Base-by-base conservation (phyloP, 2,113 vertebrate genomes). In the Zingel zingel region DNA sequence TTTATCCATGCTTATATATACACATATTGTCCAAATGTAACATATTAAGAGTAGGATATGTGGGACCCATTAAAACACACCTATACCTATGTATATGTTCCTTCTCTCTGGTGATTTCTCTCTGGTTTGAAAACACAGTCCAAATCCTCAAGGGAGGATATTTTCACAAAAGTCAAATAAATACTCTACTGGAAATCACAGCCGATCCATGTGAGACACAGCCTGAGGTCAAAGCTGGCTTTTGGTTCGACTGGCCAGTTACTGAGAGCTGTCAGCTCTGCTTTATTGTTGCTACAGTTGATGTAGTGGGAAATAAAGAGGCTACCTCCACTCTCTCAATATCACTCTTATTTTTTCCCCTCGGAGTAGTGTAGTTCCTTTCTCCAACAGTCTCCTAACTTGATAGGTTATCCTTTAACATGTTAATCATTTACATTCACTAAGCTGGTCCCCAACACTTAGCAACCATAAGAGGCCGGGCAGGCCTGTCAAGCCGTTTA, bases 241-340 rank as follows among this genome's bases (percentile, higher is more conserved):
- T 77, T 51, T 63, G 54, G 48, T 36, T 54, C 12, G 82, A 79
- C 69, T 45, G 54, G 12, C 66, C 70, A 66, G 84, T 81, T 83
- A 88, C 74, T 63, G 58, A 64, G 59, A 63, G 66, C 79, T 51
- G 79, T 91, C 86, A 83, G 80, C 63, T 82, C 48, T 0, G 58
- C 57, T 83, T 77, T 77, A 71, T 76, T 68, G 57, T 72, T 54
- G 54, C 74, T 56, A 19, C 57, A 5, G 73, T 69, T 23, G 71
- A 82, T 72, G 71, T 33, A 43, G 53, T 9, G 66, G 63, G 65
- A n/a, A 53, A 39, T 75, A 62, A 82, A 64, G 19, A 65, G 61
- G 23, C 36, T 51, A n/a, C 33, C 43, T 77, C 64, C 50, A 16
- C 30, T 65, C 77, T 57, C 45, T 64, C 57, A 64, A 50, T 30